These are phyloP conservation scores for Pterocles burchelli DNA, from an alignment of 2,113 vertebrate genomes.

Conservation along the genomic window DNA sequence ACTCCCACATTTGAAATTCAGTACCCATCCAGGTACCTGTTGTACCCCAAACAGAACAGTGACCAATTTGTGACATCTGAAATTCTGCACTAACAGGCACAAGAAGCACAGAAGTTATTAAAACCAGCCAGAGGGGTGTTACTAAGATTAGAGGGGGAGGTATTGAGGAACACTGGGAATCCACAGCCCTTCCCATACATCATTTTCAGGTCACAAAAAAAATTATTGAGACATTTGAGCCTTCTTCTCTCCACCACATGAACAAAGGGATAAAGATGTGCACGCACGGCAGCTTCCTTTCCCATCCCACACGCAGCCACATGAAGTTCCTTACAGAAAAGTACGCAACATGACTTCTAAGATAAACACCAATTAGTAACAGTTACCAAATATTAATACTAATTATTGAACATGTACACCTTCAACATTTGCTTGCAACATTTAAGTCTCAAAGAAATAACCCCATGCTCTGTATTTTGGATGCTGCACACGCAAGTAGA, in stretches of 20 bases:
- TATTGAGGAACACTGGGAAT: not conserved
- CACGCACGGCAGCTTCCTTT: not conserved
- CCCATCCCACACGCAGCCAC: not conserved
- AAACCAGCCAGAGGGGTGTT: not conserved
- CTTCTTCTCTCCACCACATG: not conserved
- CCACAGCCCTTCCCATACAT: not conserved
- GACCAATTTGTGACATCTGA: not conserved
- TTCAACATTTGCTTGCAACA: not conserved
- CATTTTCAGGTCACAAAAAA: not conserved
- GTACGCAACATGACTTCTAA: not conserved
- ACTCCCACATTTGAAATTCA: not conserved
- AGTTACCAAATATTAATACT: not conserved
- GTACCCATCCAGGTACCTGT: not conserved
- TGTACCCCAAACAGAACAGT: not conserved
- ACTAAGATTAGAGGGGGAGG: not conserved
- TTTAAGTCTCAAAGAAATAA: not conserved
- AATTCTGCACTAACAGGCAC: not conserved
- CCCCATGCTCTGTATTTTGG: not conserved
- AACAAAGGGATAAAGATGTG: not conserved
- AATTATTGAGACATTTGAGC: not conserved
- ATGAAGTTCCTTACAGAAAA: not conserved
- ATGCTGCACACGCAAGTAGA: fast-evolving
- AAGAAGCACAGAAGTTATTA: not conserved
- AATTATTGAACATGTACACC: not conserved
- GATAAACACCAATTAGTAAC: not conserved